Evolutionary conservation across 1,140 invertebrate species (phyloP).

Genomic region (Aphelenchoides avenae): DNA sequence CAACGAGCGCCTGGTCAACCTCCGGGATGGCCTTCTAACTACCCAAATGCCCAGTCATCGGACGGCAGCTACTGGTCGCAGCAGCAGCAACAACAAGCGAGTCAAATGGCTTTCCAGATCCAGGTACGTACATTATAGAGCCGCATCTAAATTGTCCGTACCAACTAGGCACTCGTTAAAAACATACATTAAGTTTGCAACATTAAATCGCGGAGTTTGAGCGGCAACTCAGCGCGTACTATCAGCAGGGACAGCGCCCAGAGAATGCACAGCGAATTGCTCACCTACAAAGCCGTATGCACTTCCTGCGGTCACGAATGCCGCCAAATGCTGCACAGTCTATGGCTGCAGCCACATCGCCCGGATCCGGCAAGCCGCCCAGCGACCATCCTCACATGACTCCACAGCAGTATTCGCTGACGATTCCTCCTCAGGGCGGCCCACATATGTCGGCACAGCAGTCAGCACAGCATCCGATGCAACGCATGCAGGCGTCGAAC

Average conservation of each 20-base stretch:
- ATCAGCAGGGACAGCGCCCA: constrained; percentile 6
- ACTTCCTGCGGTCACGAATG: constrained; percentile 13
- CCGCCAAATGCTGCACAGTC: constrained; percentile 10
- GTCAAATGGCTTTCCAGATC: no score
- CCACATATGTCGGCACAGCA: constrained; percentile 12
- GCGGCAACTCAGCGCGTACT: background rate
- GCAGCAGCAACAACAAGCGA: no score
- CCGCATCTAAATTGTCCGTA: no score
- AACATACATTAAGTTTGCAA: no score
- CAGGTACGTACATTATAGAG: no score
- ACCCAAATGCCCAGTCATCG: no score
- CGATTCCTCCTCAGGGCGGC: constrained; percentile 1
- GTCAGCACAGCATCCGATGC: background rate
- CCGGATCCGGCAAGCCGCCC: no score
- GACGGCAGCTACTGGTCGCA: no score
- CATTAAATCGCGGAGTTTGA: background rate
- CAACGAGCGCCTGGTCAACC: no score
- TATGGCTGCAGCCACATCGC: constrained; percentile 4
- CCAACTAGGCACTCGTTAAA: no score
- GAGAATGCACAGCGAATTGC: constrained; percentile 8
- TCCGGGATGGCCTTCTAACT: no score
- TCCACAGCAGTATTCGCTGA: background rate
- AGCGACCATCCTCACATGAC: background rate
- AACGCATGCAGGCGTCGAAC: constrained; percentile 14
- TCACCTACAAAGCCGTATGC: constrained; percentile 4